phyloP scores from a whole-genome alignment of 2,113 vertebrate species.

The Microtus pennsylvanicus region DNA sequence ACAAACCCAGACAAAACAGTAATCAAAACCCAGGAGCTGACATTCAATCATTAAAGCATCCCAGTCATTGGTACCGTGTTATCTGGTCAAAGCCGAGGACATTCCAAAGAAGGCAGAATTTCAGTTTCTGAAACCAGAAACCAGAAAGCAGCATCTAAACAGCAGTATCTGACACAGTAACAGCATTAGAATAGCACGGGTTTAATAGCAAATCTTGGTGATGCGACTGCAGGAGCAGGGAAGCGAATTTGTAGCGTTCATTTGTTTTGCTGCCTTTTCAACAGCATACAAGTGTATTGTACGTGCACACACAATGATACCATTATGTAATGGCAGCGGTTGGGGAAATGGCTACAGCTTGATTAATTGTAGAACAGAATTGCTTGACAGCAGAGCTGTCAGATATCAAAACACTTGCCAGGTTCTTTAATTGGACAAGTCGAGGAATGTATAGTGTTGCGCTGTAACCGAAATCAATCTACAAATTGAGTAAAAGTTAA shows the following conservation, averaged over 20 bases:
- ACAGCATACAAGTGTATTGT: constrained; percentile 48
- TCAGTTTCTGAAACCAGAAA: constrained; percentile 41
- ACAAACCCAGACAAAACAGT: constrained; percentile 43
- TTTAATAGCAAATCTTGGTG: constrained; percentile 54
- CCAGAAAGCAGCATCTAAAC: constrained; percentile 52
- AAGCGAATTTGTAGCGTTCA: constrained; percentile 69
- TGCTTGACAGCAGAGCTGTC: constrained; percentile 75
- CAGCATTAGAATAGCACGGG: constrained; percentile 39
- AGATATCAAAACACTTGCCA: constrained; percentile 65
- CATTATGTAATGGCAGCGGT: constrained; percentile 56
- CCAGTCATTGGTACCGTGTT: neutral
- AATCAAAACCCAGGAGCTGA: constrained; percentile 56
- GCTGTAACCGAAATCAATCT: constrained; percentile 58
- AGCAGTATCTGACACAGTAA: constrained; percentile 39
- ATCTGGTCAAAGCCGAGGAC: constrained; percentile 32
- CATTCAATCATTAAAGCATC: constrained; percentile 49
- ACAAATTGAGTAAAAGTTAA: constrained; percentile 70
- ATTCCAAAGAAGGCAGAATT: constrained; percentile 54
- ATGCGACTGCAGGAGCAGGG: constrained; percentile 41
- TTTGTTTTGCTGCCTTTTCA: constrained; percentile 68
- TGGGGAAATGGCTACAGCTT: constrained; percentile 68
- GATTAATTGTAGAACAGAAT: constrained; percentile 78
- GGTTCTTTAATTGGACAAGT: constrained; percentile 71
- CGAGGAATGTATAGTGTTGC: constrained; percentile 68
- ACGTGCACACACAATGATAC: constrained; percentile 37